Evolutionary conservation across 2,888 invertebrate species (phyloP), one percentile per base, ranked within the genome.

Genomic region (Cheilosia urbana): DNA sequence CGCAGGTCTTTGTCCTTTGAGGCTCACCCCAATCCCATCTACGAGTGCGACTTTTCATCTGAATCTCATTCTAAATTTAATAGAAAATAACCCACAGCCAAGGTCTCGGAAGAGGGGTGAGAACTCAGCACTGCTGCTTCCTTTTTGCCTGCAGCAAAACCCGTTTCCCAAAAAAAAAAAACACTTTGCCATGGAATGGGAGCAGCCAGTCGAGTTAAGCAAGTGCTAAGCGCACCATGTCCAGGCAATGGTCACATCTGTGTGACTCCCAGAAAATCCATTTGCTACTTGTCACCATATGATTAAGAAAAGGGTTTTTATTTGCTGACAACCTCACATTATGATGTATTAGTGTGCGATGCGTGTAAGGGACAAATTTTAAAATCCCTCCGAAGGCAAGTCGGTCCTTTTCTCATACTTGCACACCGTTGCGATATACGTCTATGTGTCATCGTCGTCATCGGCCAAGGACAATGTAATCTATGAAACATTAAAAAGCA

Each of bases 251-350:
- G 85, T 85, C 85, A 85, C 85, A 85, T 85, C 85, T 85, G 85
- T 78, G 78, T 87, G 84, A 87, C 87, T 88, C 88, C 88, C 88
- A 88, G 88, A 88, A 88, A 88, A 88, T 88, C 88, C 88, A 88
- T 88, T 88, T 88, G 87, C 88, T 87, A 88, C 88, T 88, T 88
- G 88, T 88, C 88, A 88, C 88, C 88, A 88, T 88, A 88, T 88
- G 88, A 88, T 88, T 88, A 88, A 88, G 88, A 88, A 88, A 88
- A 88, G 88, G 88, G 88, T 88, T 88, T 87, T 87, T 81, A 80
- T 87, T 87, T 87, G 87, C 85, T 88, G 88, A 88, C 88, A 88
- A 88, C 88, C 88, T 88, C 87, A 85, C 76, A 85, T 85, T 85
- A 85, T 85, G 88, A 88, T 88, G 88, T 88, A 88, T 88, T 87